Evolutionary conservation across 2,888 invertebrate species (phyloP), one percentile per base, ranked within the genome.

Genomic region (Drosophila fulvimacula): DNA sequence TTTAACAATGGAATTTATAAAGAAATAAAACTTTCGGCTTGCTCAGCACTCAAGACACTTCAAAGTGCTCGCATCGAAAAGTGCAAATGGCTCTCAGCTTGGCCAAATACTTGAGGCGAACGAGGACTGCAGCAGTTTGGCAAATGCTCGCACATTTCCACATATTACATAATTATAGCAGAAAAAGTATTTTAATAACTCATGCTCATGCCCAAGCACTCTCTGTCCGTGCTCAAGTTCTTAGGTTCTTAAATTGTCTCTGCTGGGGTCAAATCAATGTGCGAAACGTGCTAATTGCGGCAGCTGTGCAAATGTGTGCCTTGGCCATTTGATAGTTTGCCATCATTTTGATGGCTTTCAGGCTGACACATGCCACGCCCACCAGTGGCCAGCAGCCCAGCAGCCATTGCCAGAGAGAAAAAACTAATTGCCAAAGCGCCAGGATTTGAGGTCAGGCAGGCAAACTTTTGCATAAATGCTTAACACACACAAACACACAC

Each of bases 271-370:
- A 86, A 88, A 85, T 88, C 85, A 86, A 85, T 88, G 88, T 83
- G 84, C 76, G 81, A 88, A 83, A 86, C 86, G 88, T 85, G 85
- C 88, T 88, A 85, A 85, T 85, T 88, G 85, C 85, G 86, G 81
- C 88, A 88, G 82, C 86, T 84, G 88, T 82, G 86, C 83, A 84
- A 84, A 84, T 84, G 88, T 84, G 74, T 85, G 83, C 65, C 42
- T 59, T 74, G 64, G 75, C 75, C 81, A 85, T 86, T 85, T 88
- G 84, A 88, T 83, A 84, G 83, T 84, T 82, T 76, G 78, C 82
- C 88, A 84, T 84, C 85, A 83, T 79, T 87, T 84, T 87, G 82
- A 87, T 84, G 82, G 72, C 70, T 73, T 76, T 68, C 52, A 59
- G 59, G 49, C 46, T 51, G 67, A 56, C 73, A 58, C 68, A 64